Conservation (phyloP, 1,140 invertebrate species). For the Bombyx mori region DNA sequence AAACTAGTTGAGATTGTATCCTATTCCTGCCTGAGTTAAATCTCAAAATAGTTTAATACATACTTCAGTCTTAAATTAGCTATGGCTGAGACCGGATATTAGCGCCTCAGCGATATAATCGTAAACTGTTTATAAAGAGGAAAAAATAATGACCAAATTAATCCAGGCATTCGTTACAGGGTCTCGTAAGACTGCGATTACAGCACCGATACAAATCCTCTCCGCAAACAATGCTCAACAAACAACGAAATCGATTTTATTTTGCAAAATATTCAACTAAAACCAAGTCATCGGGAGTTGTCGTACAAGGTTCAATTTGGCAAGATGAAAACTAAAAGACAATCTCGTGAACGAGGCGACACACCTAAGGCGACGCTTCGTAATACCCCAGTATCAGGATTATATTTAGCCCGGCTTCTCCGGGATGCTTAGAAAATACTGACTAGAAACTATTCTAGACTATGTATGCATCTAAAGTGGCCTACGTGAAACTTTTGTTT, state of each 20-base stretch:
- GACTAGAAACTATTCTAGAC: too few relatives aligned
- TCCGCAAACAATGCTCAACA: slow-evolving; percentile 32
- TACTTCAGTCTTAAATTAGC: too few relatives aligned
- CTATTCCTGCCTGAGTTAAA: too few relatives aligned
- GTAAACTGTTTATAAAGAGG: too few relatives aligned
- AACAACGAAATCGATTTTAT: slow-evolving; percentile 36
- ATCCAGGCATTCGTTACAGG: too few relatives aligned
- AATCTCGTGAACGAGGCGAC: slow-evolving; percentile 27
- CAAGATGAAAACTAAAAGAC: slow-evolving; percentile 8
- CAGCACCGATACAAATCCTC: slow-evolving; percentile 48
- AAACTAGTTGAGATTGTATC: too few relatives aligned
- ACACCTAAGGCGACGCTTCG: slow-evolving; percentile 36
- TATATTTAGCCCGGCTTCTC: slow-evolving; percentile 47
- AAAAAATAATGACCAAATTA: too few relatives aligned
- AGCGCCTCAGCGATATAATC: too few relatives aligned
- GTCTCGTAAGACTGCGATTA: slow-evolving; percentile 28
- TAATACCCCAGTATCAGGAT: slow-evolving; percentile 38
- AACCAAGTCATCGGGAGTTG: slow-evolving; percentile 13
- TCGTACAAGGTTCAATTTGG: slow-evolving; percentile 11
- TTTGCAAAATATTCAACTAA: too few relatives aligned
- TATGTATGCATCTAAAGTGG: too few relatives aligned
- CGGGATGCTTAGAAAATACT: slow-evolving; percentile 18
- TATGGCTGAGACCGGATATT: too few relatives aligned
- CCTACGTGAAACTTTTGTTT: slow-evolving; percentile 8
- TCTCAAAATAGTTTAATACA: too few relatives aligned